A percentile compares a stretch with the other conserved stretches of the same genome.
Evolutionary conservation across 2,113 vertebrate species (phyloP).

Genomic region (Felis catus): DNA sequence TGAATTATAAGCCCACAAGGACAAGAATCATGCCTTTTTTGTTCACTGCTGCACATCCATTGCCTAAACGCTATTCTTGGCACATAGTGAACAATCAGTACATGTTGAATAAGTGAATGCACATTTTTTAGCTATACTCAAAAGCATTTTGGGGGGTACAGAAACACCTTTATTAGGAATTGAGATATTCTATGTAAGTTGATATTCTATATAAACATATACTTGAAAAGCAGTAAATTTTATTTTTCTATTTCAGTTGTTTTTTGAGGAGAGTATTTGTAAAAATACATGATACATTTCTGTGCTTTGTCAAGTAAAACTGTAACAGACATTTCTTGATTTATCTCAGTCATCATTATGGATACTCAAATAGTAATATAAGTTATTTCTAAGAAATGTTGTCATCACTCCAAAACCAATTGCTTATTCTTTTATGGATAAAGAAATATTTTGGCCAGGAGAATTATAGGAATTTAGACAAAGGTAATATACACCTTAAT

Average conservation of each 20-base stretch:
- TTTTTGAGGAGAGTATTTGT: conserved; percentile 33
- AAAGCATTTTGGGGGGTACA: neutral
- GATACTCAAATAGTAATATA: conserved; percentile 1
- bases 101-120: neutral
- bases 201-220: neutral
- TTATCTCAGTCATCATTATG: neutral
- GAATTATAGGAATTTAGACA: conserved; percentile 21
- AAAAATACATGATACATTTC: neutral
- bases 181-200: neutral
- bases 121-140: neutral
- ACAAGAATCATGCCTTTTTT: neutral
- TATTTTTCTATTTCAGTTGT: neutral
- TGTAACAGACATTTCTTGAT: conserved; percentile 8
- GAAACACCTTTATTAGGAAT: neutral
- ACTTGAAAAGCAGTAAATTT: neutral
- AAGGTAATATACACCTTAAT: neutral
- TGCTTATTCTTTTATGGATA: conserved; percentile 5
- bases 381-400: conserved; percentile 20
- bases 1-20: neutral
- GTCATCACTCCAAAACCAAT: neutral
- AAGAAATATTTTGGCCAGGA: neutral
- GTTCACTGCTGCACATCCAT: neutral
- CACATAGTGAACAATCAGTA: neutral
- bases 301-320: conserved; percentile 41
- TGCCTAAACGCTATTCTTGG: neutral